These are phyloP conservation scores for Ornithoptera alexandrae DNA, from an alignment of 2,888 invertebrate genomes.

Conservation along the genomic window DNA sequence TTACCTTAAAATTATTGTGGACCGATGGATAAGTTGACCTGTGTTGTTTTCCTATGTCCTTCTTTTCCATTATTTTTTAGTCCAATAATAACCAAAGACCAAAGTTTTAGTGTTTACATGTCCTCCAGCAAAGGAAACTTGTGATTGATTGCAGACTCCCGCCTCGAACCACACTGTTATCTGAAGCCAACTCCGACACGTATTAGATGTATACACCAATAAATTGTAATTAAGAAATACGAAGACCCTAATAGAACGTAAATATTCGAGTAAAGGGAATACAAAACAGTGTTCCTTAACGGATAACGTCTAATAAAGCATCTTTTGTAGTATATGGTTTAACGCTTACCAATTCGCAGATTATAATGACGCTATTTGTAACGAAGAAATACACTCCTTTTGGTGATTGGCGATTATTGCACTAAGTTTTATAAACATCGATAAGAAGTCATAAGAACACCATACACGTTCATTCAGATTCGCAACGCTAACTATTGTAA, in stretches of 20 bases:
- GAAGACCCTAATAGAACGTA: slow-evolving; percentile 32
- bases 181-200: slow-evolving; percentile 41
- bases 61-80: slow-evolving; percentile 3
- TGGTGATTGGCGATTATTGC: slow-evolving; percentile 33
- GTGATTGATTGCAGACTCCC: slow-evolving; percentile 41
- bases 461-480: slow-evolving; percentile 33
- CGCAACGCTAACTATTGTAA: slow-evolving; percentile 18
- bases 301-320: not conserved
- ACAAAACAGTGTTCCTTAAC: not conserved
- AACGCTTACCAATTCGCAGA: slow-evolving; percentile 6
- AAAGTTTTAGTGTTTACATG: slow-evolving; percentile 38
- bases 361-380: slow-evolving; percentile 11
- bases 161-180: slow-evolving; percentile 45
- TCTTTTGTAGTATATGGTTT: not conserved
- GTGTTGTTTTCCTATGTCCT: slow-evolving; percentile 11
- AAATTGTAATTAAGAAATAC: slow-evolving; percentile 48
- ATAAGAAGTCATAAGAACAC: slow-evolving; percentile 34
- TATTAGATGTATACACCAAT: slow-evolving; percentile 51
- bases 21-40: slow-evolving; percentile 15
- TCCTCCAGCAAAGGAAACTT: slow-evolving; percentile 37
- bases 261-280: slow-evolving; percentile 11
- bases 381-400: slow-evolving; percentile 19
- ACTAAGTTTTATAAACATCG: slow-evolving; percentile 38
- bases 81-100: slow-evolving; percentile 1
- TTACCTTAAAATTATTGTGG: slow-evolving; percentile 33